Percentiles rank a stretch among this genome's conserved stretches.
Evolutionary conservation across 2,113 vertebrate genomes (phyloP).

Genomic region (Xiphophorus maculatus): DNA sequence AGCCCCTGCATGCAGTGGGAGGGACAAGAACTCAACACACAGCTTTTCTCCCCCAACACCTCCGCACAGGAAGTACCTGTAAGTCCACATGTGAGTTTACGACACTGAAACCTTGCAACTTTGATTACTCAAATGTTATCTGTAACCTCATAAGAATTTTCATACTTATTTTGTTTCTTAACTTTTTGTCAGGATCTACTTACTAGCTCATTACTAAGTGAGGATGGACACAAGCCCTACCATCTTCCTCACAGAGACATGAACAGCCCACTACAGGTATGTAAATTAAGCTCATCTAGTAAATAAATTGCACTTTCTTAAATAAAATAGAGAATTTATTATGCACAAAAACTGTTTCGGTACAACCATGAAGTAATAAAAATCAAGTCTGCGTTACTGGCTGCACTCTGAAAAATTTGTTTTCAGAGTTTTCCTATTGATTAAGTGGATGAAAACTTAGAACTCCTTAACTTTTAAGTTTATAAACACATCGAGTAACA

Average conservation of each 20-base stretch:
- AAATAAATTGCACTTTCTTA: not conserved
- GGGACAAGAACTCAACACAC: conserved; percentile 86
- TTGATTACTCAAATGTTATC: not conserved
- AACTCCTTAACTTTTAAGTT: no score
- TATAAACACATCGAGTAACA: no score
- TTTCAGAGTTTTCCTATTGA: no score
- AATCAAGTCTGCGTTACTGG: no score
- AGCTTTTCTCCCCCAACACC: conserved; percentile 88
- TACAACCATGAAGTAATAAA: no score
- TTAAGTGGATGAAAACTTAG: no score
- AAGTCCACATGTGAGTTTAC: conserved; percentile 57
- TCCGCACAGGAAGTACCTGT: conserved; percentile 88
- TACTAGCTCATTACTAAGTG: conserved; percentile 89
- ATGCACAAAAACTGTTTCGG: not conserved
- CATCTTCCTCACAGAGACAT: conserved; percentile 84
- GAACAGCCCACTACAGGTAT: conserved; percentile 88
- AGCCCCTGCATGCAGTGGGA: conserved; percentile 93
- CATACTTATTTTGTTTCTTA: not conserved
- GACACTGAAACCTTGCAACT: not conserved
- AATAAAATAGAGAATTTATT: not conserved
- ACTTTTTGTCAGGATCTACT: conserved; percentile 85
- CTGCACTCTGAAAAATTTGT: no score
- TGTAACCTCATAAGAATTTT: not conserved
- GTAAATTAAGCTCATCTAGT: not conserved
- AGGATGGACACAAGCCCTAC: conserved; percentile 87